These are phyloP conservation scores for Erpobdella octoculata DNA, from an alignment of 2,888 invertebrate genomes.

Conservation along the genomic window DNA sequence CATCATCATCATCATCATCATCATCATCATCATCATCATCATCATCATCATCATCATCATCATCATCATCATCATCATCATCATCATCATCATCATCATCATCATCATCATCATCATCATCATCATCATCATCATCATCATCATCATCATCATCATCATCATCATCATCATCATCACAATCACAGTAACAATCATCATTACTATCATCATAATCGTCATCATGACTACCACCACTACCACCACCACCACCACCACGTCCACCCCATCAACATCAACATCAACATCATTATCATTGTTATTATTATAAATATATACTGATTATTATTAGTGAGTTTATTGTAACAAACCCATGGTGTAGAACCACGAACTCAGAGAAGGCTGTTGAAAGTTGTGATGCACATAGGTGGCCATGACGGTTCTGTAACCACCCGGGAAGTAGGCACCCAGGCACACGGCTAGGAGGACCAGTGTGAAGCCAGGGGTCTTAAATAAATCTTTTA, in stretches of 20 bases:
- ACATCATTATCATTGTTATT: background rate
- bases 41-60: constrained; percentile 5
- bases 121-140: constrained; percentile 5
- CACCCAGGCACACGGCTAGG: constrained; percentile 15
- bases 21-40: constrained; percentile 5
- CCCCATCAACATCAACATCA: background rate
- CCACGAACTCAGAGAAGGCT: constrained; percentile 9
- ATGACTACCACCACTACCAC: too few relatives aligned
- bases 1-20: constrained; percentile 5
- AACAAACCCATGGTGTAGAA: constrained; percentile 27
- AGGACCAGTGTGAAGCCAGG: constrained; percentile 20
- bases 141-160: constrained; percentile 5
- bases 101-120: constrained; percentile 5
- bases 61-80: constrained; percentile 5
- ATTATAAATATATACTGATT: too few relatives aligned
- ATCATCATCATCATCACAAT: constrained; percentile 5
- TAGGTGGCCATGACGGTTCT: constrained; percentile 21
- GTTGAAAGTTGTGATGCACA: constrained; percentile 23
- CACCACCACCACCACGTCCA: background rate
- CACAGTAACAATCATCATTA: too few relatives aligned
- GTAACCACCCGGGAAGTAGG: constrained; percentile 30
- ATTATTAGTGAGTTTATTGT: too few relatives aligned
- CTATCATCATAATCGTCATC: too few relatives aligned
- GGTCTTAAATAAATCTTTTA: constrained; percentile 6
- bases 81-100: constrained; percentile 5